A percentile compares a stretch with the other conserved stretches of the same genome.
phyloP scores from a whole-genome alignment of 2,888 invertebrate genomes.

The Papilio protenor region DNA sequence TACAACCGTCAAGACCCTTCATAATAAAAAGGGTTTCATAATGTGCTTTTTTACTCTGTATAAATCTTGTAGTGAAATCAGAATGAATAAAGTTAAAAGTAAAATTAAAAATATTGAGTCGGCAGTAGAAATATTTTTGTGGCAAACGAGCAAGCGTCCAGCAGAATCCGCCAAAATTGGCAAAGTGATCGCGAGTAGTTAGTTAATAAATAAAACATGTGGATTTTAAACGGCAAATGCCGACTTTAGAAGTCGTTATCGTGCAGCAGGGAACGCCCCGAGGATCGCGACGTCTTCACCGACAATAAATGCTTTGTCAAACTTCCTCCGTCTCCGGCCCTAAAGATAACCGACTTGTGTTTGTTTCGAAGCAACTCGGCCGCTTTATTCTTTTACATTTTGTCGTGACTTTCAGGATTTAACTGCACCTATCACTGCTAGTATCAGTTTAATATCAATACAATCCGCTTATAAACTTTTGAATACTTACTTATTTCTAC shows the following conservation, averaged over 20 bases:
- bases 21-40: conserved; percentile 47
- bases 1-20: conserved; percentile 55
- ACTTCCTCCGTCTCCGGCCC: conserved; percentile 57
- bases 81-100: background rate
- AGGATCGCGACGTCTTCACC: conserved; percentile 62
- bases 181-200: too few relatives aligned
- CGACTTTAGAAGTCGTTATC: conserved; percentile 76
- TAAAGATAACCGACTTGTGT: conserved; percentile 71
- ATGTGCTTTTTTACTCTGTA: background rate
- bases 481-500: background rate
- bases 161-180: too few relatives aligned
- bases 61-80: background rate
- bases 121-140: too few relatives aligned
- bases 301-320: conserved; percentile 80
- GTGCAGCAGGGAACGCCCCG: conserved; percentile 56
- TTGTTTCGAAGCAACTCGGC: conserved; percentile 64
- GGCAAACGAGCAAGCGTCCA: too few relatives aligned
- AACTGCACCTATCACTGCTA: conserved; percentile 18
- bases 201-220: conserved; percentile 8
- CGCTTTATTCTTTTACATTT: conserved; percentile 57
- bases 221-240: conserved; percentile 47
- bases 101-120: too few relatives aligned
- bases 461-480: conserved; percentile 45
- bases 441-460: conserved; percentile 45
- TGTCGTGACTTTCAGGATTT: conserved; percentile 48